These are phyloP conservation scores for Callithrix jacchus DNA, from an alignment of 2,113 vertebrate species.

Conservation along the genomic window DNA sequence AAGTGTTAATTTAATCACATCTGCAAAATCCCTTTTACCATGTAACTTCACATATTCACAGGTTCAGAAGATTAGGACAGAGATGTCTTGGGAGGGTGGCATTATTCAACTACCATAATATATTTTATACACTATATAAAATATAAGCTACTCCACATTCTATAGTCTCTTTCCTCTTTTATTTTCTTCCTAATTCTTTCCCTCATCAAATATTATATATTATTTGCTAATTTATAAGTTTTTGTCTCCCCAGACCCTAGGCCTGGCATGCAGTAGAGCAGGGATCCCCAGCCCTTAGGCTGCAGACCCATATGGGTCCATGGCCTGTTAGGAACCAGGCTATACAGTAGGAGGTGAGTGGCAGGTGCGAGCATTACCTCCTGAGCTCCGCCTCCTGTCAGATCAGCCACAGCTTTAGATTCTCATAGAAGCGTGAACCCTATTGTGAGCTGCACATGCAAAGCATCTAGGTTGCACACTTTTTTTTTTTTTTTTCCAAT, in stretches of 20 bases:
- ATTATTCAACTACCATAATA: background rate
- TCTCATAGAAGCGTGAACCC: too few species aligned
- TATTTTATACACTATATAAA: background rate
- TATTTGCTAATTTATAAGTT: background rate
- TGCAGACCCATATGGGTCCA: too few species aligned
- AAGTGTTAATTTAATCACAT: background rate
- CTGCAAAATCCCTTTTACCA: background rate
- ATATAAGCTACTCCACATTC: background rate
- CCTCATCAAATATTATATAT: background rate
- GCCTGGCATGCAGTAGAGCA: background rate
- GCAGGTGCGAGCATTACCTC: too few species aligned
- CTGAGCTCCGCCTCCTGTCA: too few species aligned
- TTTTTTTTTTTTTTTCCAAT: too few species aligned
- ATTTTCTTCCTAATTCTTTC: background rate
- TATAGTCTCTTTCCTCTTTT: background rate
- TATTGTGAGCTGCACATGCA: too few species aligned
- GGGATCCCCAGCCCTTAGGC: too few species aligned
- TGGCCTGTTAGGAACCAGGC: too few species aligned
- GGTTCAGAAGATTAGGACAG: background rate
- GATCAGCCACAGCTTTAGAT: too few species aligned
- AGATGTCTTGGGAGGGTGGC: too few species aligned
- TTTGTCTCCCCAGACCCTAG: background rate
- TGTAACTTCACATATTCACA: background rate
- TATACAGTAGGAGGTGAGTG: too few species aligned
- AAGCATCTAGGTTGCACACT: too few species aligned